Conservation (phyloP, 2,113 vertebrate species). For the Octodon degus region DNA sequence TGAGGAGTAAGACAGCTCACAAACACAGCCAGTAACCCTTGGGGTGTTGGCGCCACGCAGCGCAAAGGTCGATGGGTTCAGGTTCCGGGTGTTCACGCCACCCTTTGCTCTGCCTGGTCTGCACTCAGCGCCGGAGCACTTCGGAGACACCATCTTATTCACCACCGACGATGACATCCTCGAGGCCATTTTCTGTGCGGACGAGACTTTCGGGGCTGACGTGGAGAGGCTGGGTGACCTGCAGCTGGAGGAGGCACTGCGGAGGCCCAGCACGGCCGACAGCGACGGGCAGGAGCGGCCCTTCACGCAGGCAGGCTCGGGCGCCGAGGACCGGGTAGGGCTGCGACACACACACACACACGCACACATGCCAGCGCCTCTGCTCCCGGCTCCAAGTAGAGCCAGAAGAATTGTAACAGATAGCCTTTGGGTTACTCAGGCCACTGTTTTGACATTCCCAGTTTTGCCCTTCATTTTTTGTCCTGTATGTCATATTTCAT, state of each 20-base stretch:
- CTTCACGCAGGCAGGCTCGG: constrained; percentile 92
- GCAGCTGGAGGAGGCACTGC: constrained; percentile 89
- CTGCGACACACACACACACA: no score
- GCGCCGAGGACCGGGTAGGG: constrained; percentile 84
- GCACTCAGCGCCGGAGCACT: constrained; percentile 93
- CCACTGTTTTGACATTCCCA: constrained; percentile 2
- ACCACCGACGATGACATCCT: constrained; percentile 97
- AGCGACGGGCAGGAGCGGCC: constrained; percentile 93
- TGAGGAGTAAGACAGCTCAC: background rate
- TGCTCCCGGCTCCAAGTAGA: background rate
- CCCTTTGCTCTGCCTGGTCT: constrained; percentile 15
- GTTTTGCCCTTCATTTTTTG: constrained; percentile 45
- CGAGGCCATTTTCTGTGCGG: constrained; percentile 94
- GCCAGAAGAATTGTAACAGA: background rate
- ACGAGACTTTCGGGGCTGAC: constrained; percentile 90
- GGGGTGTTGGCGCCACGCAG: background rate
- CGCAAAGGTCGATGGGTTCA: background rate
- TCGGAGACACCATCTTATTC: constrained; percentile 98
- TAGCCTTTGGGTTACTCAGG: background rate
- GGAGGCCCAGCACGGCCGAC: constrained; percentile 94
- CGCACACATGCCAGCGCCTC: no score
- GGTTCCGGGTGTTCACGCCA: background rate
- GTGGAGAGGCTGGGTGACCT: constrained; percentile 80
- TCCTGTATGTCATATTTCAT: constrained; percentile 60
- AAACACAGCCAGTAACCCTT: background rate